phyloP scores from a whole-genome alignment of 2,888 invertebrate genomes.

The Hyposoter didymator region DNA sequence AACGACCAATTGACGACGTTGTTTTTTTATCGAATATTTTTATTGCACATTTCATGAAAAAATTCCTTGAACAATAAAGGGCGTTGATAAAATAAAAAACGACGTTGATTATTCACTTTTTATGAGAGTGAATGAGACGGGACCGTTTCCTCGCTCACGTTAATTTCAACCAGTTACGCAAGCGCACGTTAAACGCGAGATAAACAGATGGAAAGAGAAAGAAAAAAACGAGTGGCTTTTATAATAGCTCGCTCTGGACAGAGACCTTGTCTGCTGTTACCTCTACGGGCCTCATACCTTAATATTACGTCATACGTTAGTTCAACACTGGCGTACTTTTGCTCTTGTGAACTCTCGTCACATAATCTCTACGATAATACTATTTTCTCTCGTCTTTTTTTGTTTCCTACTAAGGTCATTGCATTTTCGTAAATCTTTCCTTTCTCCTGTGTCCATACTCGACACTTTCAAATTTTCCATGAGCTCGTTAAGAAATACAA shows the following conservation, averaged over 20 bases:
- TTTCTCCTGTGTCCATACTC: neutral
- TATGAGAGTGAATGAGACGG: slow-evolving; percentile 28
- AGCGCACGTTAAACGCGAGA: slow-evolving; percentile 36
- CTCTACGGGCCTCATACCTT: slow-evolving; percentile 52
- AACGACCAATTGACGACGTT: neutral
- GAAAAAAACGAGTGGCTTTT: slow-evolving; percentile 40
- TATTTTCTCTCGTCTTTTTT: slow-evolving; percentile 27
- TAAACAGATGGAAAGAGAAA: slow-evolving; percentile 18
- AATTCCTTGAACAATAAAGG: neutral
- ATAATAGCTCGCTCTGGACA: slow-evolving; percentile 48
- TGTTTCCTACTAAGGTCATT: neutral
- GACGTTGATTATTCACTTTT: slow-evolving; percentile 6
- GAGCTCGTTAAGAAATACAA: neutral
- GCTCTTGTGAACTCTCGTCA: slow-evolving; percentile 32
- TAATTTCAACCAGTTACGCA: slow-evolving; percentile 51
- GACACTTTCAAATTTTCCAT: neutral
- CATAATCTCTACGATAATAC: slow-evolving; percentile 6
- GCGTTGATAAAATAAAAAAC: neutral
- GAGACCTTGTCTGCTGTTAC: slow-evolving; percentile 64
- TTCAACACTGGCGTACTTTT: neutral
- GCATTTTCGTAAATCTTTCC: slow-evolving; percentile 2
- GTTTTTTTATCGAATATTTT: neutral
- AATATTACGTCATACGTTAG: slow-evolving; percentile 62
- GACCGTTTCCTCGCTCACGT: slow-evolving; percentile 43
- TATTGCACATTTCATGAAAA: neutral